These are phyloP conservation scores for Exephanes ischioxanthus DNA, from an alignment of 2,888 invertebrate species.

Conservation along the genomic window DNA sequence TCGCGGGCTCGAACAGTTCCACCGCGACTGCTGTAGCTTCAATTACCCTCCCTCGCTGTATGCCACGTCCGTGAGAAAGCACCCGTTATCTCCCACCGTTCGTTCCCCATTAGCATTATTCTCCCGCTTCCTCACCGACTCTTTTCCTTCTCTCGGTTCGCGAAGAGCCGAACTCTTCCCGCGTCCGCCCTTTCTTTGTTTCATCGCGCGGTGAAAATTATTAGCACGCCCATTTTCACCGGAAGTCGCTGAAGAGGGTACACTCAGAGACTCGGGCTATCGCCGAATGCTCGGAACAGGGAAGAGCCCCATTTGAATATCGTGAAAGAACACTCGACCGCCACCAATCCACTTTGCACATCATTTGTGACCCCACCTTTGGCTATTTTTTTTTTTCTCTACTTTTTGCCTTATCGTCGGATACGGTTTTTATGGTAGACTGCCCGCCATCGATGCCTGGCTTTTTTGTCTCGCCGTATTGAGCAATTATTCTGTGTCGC, in stretches of 20 bases:
- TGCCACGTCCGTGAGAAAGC: conserved; percentile 23
- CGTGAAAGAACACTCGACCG: conserved; percentile 22
- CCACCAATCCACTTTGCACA: conserved; percentile 16
- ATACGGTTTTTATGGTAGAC: not conserved
- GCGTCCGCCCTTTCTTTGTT: conserved; percentile 53
- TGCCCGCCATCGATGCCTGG: not conserved
- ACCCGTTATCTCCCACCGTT: conserved; percentile 38
- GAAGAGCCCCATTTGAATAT: conserved; percentile 33
- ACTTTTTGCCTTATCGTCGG: not conserved
- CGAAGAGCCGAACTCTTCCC: conserved; percentile 7
- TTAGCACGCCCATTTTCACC: conserved; percentile 34
- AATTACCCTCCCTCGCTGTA: conserved; percentile 24
- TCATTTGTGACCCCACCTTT: not conserved
- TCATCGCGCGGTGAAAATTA: conserved; percentile 47
- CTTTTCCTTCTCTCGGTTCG: not conserved
- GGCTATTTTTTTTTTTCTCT: not conserved
- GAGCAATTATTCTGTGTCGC: too few relatives aligned
- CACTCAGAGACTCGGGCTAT: not conserved
- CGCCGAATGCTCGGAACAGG: not conserved
- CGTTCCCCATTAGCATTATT: conserved; percentile 52
- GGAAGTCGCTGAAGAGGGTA: conserved; percentile 20
- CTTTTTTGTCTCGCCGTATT: not conserved
- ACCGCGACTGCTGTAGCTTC: conserved; percentile 20
- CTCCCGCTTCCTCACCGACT: conserved; percentile 20
- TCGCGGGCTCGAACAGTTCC: not conserved